Percentiles rank a stretch among this genome's conserved stretches.
phyloP scores from a whole-genome alignment of 2,113 vertebrate species.

The cattle (Bos taurus) region ARS-UCD2.0 NC_037334.1:49390501-49391000 shows the following conservation, averaged over 20 bases:
- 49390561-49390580: neutral
- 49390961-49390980: neutral
- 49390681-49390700: conserved; percentile 83
- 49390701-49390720: conserved; percentile 82
- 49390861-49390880: neutral
- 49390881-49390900: neutral
- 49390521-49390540: neutral
- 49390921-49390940: neutral
- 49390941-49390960: neutral
- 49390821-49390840: neutral
- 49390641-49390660: conserved; percentile 80
- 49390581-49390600: conserved; percentile 26
- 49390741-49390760: neutral
- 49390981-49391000: neutral
- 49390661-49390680: conserved; percentile 75
- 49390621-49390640: conserved; percentile 82
- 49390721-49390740: conserved; percentile 83
- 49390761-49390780: neutral
- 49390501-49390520: neutral
- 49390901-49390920: neutral
- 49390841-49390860: conserved; percentile 27
- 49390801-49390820: conserved; percentile 13
- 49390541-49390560: neutral
- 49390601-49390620: conserved; percentile 76
- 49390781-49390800: conserved; percentile 9